Percentiles rank a stretch among this genome's conserved stretches.
Evolutionary conservation across 1,140 invertebrate species (phyloP).

Genomic region (Drosophila varians): DNA sequence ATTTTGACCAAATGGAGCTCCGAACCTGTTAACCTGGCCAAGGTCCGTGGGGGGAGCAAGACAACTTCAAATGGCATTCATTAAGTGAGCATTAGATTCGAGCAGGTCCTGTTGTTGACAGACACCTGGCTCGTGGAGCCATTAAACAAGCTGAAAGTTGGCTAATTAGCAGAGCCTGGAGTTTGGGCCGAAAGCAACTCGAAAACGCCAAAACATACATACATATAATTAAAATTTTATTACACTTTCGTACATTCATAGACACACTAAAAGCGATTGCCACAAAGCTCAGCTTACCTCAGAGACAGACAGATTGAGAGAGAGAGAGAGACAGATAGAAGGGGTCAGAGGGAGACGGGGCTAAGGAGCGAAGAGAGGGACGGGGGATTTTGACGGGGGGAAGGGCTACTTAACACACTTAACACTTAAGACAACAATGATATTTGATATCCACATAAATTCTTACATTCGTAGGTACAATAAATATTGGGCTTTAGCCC

Average conservation of each 20-base stretch:
- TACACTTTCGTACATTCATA: slow-evolving; percentile 37
- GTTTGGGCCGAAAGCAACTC: slow-evolving; percentile 1
- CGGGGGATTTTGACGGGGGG: background rate
- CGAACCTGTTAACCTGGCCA: slow-evolving; percentile 36
- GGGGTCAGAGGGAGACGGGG: background rate
- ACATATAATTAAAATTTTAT: slow-evolving; percentile 53
- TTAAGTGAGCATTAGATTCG: slow-evolving; percentile 38
- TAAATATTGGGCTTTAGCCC: slow-evolving; percentile 29
- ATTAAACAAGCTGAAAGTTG: slow-evolving; percentile 48
- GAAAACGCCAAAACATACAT: slow-evolving; percentile 21
- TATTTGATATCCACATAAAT: slow-evolving; percentile 80
- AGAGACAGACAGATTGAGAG: too few species aligned
- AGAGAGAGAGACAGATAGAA: slow-evolving; percentile 19
- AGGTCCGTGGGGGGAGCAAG: slow-evolving; percentile 7
- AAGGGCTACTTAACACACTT: too few species aligned
- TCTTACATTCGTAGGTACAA: slow-evolving; percentile 59
- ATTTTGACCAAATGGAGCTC: slow-evolving; percentile 21
- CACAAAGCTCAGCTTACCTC: slow-evolving; percentile 56
- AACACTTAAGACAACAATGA: slow-evolving; percentile 78
- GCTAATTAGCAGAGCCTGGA: slow-evolving; percentile 54
- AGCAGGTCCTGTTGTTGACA: slow-evolving; percentile 20
- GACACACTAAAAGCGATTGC: slow-evolving; percentile 67
- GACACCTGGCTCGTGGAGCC: slow-evolving; percentile 3
- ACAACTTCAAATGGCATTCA: slow-evolving; percentile 47
- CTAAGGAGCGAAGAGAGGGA: background rate